Evolutionary conservation across 2,888 invertebrate genomes (phyloP).

Genomic region (Eupeodes luniger): DNA sequence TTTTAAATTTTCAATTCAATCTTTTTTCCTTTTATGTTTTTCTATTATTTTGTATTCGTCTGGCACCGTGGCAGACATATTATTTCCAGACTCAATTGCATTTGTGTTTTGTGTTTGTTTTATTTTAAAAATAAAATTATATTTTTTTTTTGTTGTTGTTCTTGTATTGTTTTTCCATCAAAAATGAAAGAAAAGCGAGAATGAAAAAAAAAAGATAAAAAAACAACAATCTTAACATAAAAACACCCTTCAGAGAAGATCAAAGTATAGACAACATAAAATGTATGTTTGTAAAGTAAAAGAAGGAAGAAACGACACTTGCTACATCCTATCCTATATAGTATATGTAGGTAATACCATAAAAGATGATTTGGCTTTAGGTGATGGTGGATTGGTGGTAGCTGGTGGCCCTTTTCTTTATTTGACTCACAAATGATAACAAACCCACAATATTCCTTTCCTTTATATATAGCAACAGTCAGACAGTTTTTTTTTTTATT

Average conservation of each 20-base stretch:
- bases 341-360: too few species aligned
- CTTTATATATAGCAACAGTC: conserved; percentile 5
- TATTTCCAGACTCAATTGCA: conserved; percentile 61
- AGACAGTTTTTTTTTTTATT: conserved; percentile 8
- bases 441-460: conserved; percentile 38
- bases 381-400: not conserved
- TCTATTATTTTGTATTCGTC: conserved; percentile 43
- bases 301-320: conserved; percentile 2
- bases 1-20: conserved; percentile 61
- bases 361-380: conserved; percentile 8
- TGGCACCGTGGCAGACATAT: conserved; percentile 64
- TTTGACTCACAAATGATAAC: conserved; percentile 62
- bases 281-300: too few species aligned
- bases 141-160: conserved; percentile 7
- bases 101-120: conserved; percentile 59
- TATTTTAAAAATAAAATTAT: conserved; percentile 16
- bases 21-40: conserved; percentile 32
- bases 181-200: conserved; percentile 26
- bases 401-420: conserved; percentile 9
- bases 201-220: not conserved
- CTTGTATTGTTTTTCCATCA: not conserved
- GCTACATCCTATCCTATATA: not conserved
- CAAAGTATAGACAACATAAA: conserved; percentile 38
- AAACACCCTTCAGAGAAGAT: conserved; percentile 59
- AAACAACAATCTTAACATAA: conserved; percentile 19